These are phyloP conservation scores for Zaprionus tsacasi DNA, from an alignment of 1,140 invertebrate genomes.

Conservation along the genomic window DNA sequence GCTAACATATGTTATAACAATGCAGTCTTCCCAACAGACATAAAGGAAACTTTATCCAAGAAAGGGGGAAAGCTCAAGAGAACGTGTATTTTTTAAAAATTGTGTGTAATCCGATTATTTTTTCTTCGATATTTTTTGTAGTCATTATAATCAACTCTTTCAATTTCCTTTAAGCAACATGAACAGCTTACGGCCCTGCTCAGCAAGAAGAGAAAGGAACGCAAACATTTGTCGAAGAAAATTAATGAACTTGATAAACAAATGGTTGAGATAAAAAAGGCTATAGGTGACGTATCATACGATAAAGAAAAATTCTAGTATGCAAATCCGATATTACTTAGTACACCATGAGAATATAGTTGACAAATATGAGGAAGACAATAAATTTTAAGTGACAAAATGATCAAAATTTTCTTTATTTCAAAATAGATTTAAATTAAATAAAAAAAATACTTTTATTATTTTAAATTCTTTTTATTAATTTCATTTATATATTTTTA, in stretches of 20 bases:
- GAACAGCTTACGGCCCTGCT: constrained; percentile 5
- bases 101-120: neutral
- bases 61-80: constrained; percentile 12
- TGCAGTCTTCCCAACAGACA: neutral
- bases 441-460: too few relatives aligned
- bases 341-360: constrained; percentile 13
- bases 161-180: neutral
- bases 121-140: neutral
- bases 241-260: neutral
- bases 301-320: neutral
- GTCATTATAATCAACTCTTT: neutral
- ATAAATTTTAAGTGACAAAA: neutral
- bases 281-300: neutral
- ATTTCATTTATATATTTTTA: neutral
- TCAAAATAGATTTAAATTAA: too few relatives aligned
- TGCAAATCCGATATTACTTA: neutral
- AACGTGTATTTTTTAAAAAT: constrained; percentile 20
- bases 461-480: neutral
- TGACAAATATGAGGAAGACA: neutral
- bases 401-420: too few relatives aligned
- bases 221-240: neutral
- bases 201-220: neutral
- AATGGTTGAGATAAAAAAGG: neutral
- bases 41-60: neutral
- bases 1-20: too few relatives aligned